Percentiles rank a stretch among this genome's conserved stretches.
Conservation (phyloP, 2,113 vertebrate species). For the Spheniscus mendiculus region DNA sequence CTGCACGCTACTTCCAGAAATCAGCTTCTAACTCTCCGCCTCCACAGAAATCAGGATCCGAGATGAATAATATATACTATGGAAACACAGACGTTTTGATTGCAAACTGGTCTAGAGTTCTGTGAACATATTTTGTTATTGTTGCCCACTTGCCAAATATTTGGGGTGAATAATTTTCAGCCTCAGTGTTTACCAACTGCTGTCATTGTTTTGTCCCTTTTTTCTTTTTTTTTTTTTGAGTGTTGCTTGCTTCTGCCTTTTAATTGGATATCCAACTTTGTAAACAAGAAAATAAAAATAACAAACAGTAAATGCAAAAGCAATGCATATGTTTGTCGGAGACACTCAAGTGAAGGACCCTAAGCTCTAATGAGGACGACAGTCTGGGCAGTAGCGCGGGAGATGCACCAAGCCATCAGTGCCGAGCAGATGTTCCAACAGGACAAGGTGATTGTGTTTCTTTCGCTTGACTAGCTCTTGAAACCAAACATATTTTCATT, state of each 20-base stretch:
- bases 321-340: neutral
- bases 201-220: neutral
- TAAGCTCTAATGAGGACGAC: neutral
- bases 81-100: neutral
- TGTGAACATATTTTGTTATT: neutral
- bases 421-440: neutral
- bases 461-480: neutral
- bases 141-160: constrained; percentile 15
- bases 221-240: too few relatives aligned
- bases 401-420: neutral
- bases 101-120: neutral
- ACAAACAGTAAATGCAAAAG: neutral
- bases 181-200: neutral
- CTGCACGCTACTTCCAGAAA: neutral
- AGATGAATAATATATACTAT: neutral
- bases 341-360: neutral
- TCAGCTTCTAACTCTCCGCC: neutral
- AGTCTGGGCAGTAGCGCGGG: neutral
- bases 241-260: neutral
- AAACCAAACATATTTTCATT: neutral
- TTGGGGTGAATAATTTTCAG: constrained; percentile 18
- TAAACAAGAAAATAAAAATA: neutral
- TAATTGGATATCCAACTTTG: neutral
- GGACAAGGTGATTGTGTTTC: neutral
- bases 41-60: neutral